These are phyloP conservation scores for Sebastiscus albofasciatus DNA, from an alignment of 2,797 vertebrate genomes.

Conservation along the genomic window DNA sequence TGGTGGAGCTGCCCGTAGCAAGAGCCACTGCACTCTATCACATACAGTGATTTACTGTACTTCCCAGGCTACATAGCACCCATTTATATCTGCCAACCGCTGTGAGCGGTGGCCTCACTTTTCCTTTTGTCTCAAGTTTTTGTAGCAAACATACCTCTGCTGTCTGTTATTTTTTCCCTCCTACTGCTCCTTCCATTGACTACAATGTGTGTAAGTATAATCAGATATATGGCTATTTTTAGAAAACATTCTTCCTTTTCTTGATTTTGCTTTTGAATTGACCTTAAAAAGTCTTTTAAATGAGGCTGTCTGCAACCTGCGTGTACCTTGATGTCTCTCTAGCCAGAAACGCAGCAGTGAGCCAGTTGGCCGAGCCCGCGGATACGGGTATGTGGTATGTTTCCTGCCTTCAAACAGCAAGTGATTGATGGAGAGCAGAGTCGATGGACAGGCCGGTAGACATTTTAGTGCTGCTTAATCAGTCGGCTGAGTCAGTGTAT, in stretches of 20 bases:
- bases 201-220: not conserved
- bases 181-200: not conserved
- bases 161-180: not conserved
- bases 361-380: conserved; percentile 15
- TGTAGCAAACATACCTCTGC: not conserved
- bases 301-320: not conserved
- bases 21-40: conserved; percentile 29
- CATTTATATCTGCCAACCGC: conserved; percentile 52
- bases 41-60: conserved; percentile 31
- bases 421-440: conserved; percentile 62
- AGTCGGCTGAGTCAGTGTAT: conserved; percentile 32
- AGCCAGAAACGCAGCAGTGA: conserved; percentile 4
- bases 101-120: conserved; percentile 12
- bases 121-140: conserved; percentile 24
- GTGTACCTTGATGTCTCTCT: not conserved
- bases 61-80: not conserved
- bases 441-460: conserved; percentile 39
- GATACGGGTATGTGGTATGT: conserved; percentile 36
- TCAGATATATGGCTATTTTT: not conserved
- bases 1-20: conserved; percentile 10
- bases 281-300: conserved; percentile 19
- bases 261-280: not conserved
- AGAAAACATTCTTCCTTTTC: not conserved
- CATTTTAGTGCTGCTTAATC: conserved; percentile 63
- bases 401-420: conserved; percentile 37